phyloP scores from a whole-genome alignment of 1,140 invertebrate genomes.

The Dendrolimus punctatus region DNA sequence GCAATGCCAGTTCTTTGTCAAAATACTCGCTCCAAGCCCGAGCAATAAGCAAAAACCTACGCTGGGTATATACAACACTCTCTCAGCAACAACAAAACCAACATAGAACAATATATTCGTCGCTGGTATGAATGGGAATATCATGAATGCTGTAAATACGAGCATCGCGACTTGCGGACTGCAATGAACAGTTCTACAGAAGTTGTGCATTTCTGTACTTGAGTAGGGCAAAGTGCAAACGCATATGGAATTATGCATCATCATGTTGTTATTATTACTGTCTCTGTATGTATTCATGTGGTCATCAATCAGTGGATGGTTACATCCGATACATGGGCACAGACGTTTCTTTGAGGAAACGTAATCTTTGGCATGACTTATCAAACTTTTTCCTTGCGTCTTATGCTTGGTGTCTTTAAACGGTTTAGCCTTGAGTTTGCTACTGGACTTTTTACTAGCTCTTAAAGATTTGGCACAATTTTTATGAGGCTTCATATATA shows the following conservation, averaged over 20 bases:
- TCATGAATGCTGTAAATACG: conserved; percentile 83
- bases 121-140: conserved; percentile 94
- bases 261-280: conserved; percentile 74
- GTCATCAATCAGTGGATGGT: conserved; percentile 68
- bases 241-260: conserved; percentile 62
- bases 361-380: conserved; percentile 44
- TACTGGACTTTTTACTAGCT: conserved; percentile 49
- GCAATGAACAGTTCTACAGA: conserved; percentile 40
- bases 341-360: conserved; percentile 47
- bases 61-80: conserved; percentile 95
- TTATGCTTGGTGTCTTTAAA: conserved; percentile 46
- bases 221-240: conserved; percentile 44
- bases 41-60: conserved; percentile 94
- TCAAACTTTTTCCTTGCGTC: conserved; percentile 52
- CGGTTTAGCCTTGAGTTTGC: conserved; percentile 45
- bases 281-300: conserved; percentile 70
- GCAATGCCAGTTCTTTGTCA: conserved; percentile 57
- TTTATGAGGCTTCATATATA: conserved; percentile 49
- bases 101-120: conserved; percentile 96
- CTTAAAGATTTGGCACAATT: conserved; percentile 40
- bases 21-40: conserved; percentile 78
- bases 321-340: conserved; percentile 70
- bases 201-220: conserved; percentile 36
- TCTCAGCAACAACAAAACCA: conserved; percentile 96
- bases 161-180: conserved; percentile 70